Conservation (phyloP, 2,113 vertebrate species). For the Campylomormyrus tamandua region DNA sequence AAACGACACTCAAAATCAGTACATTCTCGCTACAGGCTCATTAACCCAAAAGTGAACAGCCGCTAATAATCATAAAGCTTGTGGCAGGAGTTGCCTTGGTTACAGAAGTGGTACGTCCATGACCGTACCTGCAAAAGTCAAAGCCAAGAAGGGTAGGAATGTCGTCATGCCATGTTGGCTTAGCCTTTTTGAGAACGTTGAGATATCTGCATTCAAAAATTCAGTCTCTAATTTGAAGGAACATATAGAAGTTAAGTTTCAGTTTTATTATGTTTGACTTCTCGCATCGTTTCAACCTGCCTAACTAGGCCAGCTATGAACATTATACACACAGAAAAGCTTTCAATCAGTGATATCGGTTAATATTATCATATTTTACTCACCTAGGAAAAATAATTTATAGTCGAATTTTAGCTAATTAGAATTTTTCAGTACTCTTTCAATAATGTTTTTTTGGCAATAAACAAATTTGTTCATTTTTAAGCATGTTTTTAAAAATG, state of each 20-base stretch:
- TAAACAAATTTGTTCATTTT: background rate
- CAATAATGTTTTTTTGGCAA: background rate
- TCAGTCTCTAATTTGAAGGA: background rate
- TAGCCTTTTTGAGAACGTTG: background rate
- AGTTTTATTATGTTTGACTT: background rate
- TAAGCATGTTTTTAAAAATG: background rate
- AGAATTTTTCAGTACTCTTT: background rate
- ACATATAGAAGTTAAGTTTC: background rate
- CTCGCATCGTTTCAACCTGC: background rate
- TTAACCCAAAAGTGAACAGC: background rate
- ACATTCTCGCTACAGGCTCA: background rate
- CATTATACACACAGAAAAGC: background rate
- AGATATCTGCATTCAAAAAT: background rate
- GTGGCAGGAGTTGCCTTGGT: background rate
- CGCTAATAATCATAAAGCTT: background rate
- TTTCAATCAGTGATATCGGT: background rate
- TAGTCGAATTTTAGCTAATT: background rate
- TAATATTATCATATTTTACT: background rate
- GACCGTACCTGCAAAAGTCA: background rate
- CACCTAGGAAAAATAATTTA: background rate
- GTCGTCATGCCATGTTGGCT: background rate
- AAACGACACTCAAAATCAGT: background rate
- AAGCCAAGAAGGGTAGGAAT: background rate
- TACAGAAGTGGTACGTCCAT: background rate
- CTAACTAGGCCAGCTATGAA: background rate